A percentile compares a stretch with the other conserved stretches of the same genome.
These are phyloP conservation scores for Drosophila incognita DNA, from an alignment of 2,888 invertebrate species.

Conservation along the genomic window DNA sequence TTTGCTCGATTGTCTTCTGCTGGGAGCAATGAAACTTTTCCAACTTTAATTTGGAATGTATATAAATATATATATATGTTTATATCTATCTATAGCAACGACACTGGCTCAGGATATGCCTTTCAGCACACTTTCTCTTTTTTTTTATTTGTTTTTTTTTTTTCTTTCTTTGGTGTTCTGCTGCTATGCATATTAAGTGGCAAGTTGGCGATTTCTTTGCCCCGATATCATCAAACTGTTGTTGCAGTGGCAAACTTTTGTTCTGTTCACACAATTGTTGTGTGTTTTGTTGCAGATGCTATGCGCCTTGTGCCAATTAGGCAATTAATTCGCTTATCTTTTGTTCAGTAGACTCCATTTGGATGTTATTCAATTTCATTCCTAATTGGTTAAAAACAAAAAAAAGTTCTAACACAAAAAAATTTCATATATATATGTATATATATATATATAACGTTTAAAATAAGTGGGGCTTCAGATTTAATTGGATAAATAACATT, in stretches of 20 bases:
- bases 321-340: conserved; percentile 21
- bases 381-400: not conserved
- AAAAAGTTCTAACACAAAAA: not conserved
- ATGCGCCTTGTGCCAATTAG: conserved; percentile 14
- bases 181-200: conserved; percentile 37
- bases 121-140: conserved; percentile 6
- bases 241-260: conserved; percentile 20
- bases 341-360: conserved; percentile 6
- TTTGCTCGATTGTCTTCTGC: conserved; percentile 15
- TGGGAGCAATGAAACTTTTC: conserved; percentile 53
- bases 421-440: not conserved
- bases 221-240: conserved; percentile 29
- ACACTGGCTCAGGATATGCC: not conserved
- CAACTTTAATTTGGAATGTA: conserved; percentile 44
- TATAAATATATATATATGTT: not conserved
- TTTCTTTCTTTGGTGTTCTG: not conserved
- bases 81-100: conserved; percentile 16
- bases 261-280: conserved; percentile 18
- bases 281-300: conserved; percentile 8
- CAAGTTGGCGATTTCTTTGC: conserved; percentile 21
- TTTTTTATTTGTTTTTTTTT: not conserved
- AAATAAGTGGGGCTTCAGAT: not conserved
- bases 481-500: not conserved
- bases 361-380: conserved; percentile 9
- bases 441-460: not conserved